Evolutionary conservation across 2,888 invertebrate genomes (phyloP), one percentile per base, ranked within the genome.

Genomic region (Agapostemon virescens): DNA sequence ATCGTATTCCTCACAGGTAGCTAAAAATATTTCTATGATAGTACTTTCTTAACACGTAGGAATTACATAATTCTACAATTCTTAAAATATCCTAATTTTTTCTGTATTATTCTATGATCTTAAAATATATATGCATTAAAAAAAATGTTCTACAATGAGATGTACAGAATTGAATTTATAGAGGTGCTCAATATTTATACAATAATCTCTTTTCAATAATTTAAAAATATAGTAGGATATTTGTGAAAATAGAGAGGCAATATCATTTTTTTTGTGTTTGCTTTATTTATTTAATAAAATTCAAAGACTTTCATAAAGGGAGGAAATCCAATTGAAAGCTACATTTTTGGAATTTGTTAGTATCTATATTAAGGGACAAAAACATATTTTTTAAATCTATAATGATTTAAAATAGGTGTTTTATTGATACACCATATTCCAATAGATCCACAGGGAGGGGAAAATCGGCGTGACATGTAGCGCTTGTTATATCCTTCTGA

Each of bases 1-100:
- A 82, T 85, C 86, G 83, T 86, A n/a, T 85, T 87, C 86, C 89
- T 86, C 86, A 85, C 84, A 86, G 87, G 77, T 78, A 74, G 77
- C 84, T 81, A 66, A 73, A 84, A 84, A 84, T 84, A 84, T 77
- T 40, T 52, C 45, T 71, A 72, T 72, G 63, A 71, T 58, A 64
- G 58, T 13, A 73, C 52, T 30, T 67, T 40, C 63, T 33, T n/a
- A n/a, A n/a, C n/a, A 68, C 9, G 38, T 38, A 13, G 13, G 2
- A 6, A 45, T n/a, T 13, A 6, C 45, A 20, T 0, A 2, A 20
- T 20, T 45, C 20, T 6, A 45, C 20, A 45, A 20, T 7, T 6
- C 1, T 45, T 45, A 20, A 17, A 55, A 55, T 55, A 26, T 26
- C 6, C 13, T 0, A 26, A 13, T 0, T 55, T 55, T 26, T 55